Percentiles rank a stretch among this genome's conserved stretches.
These are phyloP conservation scores for Theonella swinhoei DNA, from an alignment of 37 sponge, comb jelly and placozoan genomes.

Conservation along the genomic window DNA sequence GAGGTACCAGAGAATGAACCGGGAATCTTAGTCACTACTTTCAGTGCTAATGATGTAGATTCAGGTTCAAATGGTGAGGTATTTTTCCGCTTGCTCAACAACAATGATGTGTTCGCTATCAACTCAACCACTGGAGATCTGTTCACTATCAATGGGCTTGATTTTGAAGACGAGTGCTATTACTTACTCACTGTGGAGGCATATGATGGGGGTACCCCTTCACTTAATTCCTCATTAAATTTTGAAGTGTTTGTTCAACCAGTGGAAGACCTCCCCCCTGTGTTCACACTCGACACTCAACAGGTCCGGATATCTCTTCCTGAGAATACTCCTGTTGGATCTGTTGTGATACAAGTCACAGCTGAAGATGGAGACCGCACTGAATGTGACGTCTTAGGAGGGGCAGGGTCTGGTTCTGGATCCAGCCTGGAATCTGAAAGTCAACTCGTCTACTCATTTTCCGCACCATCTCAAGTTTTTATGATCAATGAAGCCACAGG, in stretches of 20 bases:
- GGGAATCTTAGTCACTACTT: neutral
- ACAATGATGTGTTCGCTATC: slow-evolving; percentile 18
- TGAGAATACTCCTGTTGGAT: slow-evolving; percentile 13
- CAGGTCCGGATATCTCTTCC: neutral
- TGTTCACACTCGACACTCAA: neutral
- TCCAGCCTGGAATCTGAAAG: neutral
- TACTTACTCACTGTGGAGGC: slow-evolving; percentile 33
- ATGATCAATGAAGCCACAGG: slow-evolving; percentile 33
- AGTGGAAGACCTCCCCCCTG: slow-evolving; percentile 37
- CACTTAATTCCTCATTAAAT: neutral
- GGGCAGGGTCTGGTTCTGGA: neutral
- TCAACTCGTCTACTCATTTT: slow-evolving; percentile 3
- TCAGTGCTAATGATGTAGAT: slow-evolving; percentile 33
- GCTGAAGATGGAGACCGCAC: slow-evolving; percentile 26
- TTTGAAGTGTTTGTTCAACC: slow-evolving; percentile 26
- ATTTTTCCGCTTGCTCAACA: slow-evolving; percentile 4
- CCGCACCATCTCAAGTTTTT: slow-evolving; percentile 4
- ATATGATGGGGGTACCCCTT: slow-evolving; percentile 13
- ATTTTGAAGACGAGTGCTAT: slow-evolving; percentile 21
- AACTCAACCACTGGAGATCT: slow-evolving; percentile 38
- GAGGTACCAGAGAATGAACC: slow-evolving; percentile 13
- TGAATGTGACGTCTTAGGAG: neutral
- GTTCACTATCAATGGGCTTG: neutral
- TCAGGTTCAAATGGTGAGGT: slow-evolving; percentile 19
- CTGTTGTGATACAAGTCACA: slow-evolving; percentile 10